Percentiles rank a stretch among this genome's conserved stretches.
phyloP scores from a whole-genome alignment of 1,140 invertebrate species.

The Saccostrea echinata region DNA sequence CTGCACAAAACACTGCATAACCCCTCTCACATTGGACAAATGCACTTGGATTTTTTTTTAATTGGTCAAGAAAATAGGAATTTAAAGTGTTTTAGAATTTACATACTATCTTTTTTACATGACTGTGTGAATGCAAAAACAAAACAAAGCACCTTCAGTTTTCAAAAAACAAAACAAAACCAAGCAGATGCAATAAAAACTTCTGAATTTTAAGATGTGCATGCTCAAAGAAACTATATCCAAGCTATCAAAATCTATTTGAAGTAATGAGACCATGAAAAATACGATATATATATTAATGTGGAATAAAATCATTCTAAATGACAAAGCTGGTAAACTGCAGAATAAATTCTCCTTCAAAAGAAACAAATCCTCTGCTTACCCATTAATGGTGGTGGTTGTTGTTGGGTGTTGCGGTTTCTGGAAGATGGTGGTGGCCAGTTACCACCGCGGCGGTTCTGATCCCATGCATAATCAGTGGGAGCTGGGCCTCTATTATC shows the following conservation, averaged over 20 bases:
- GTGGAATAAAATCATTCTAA: neutral
- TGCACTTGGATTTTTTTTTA: no score
- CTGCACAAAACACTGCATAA: no score
- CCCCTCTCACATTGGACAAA: no score
- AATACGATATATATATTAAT: neutral
- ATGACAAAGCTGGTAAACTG: neutral
- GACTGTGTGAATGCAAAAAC: no score
- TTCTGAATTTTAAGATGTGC: neutral
- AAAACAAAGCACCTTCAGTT: no score
- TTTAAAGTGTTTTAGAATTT: no score
- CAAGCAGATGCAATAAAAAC: neutral
- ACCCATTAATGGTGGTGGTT: conserved; percentile 1
- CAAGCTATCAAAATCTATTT: neutral
- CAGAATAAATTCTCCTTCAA: neutral
- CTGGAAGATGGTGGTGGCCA: conserved; percentile 3
- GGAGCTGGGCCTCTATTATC: neutral
- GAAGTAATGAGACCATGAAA: neutral
- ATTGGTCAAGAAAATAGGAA: no score
- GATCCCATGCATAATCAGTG: neutral
- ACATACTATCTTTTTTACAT: no score
- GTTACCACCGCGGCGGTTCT: neutral
- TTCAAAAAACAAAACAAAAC: neutral
- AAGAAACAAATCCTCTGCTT: neutral
- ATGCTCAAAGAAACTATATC: neutral
- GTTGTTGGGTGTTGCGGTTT: neutral